Percentiles rank a stretch among this genome's conserved stretches.
phyloP scores from a whole-genome alignment of 2,888 invertebrate genomes.

The Melinaea marsaeus region DNA sequence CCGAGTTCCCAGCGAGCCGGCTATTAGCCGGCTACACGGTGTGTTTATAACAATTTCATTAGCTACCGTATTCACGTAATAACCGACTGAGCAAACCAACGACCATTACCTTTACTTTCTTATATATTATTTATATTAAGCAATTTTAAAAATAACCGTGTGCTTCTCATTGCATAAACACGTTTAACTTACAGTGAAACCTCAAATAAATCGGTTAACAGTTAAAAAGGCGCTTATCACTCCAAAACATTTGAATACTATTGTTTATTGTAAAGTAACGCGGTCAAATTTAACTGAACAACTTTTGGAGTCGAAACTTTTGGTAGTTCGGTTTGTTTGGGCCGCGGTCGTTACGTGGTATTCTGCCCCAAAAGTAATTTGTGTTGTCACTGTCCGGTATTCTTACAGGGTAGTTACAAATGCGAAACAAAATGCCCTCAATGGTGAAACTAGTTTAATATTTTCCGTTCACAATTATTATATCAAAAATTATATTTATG shows the following conservation, averaged over 20 bases:
- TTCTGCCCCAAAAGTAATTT: conserved; percentile 64
- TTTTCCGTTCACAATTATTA: not conserved
- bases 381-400: conserved; percentile 56
- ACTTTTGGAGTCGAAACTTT: conserved; percentile 56
- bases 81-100: conserved; percentile 29
- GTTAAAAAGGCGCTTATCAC: conserved; percentile 25
- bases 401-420: conserved; percentile 53
- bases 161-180: too few species aligned
- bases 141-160: too few species aligned
- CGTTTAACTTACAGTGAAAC: not conserved
- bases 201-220: not conserved
- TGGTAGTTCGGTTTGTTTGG: conserved; percentile 63
- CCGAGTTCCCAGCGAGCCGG: conserved; percentile 49
- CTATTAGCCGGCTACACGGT: conserved; percentile 48
- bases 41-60: conserved; percentile 63
- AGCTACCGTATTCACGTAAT: conserved; percentile 48
- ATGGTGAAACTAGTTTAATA: conserved; percentile 56
- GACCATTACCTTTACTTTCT: conserved; percentile 25
- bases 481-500: not conserved
- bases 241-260: conserved; percentile 38
- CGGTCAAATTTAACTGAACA: conserved; percentile 46
- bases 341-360: conserved; percentile 60
- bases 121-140: conserved; percentile 5
- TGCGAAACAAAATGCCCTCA: conserved; percentile 61
- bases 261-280: conserved; percentile 38